phyloP scores from a whole-genome alignment of 2,113 vertebrate genomes.

The Hiodon alosoides region DNA sequence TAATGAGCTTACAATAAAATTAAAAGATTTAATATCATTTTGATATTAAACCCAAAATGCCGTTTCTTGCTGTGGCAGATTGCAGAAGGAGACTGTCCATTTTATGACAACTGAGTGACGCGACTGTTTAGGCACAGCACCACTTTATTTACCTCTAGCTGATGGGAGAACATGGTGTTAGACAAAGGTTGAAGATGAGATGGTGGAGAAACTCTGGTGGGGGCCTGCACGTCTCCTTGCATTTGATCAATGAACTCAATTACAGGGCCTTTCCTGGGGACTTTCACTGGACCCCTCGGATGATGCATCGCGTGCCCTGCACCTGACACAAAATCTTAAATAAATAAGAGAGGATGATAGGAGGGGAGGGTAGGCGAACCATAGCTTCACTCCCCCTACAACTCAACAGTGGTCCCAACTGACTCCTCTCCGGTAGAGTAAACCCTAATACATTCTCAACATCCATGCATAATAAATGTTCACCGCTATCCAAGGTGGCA shows the following conservation, averaged over 20 bases:
- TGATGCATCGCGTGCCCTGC: slow-evolving; percentile 56
- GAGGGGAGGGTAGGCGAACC: slow-evolving; percentile 29
- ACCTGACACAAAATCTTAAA: slow-evolving; percentile 40
- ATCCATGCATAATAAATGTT: slow-evolving; percentile 99
- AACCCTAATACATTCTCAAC: slow-evolving; percentile 94
- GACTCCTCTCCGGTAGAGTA: slow-evolving; percentile 87
- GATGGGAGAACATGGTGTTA: slow-evolving; percentile 26
- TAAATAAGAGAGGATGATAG: slow-evolving; percentile 58
- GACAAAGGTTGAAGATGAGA: slow-evolving; percentile 40
- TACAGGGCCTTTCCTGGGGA: slow-evolving; percentile 65
- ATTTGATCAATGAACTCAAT: slow-evolving; percentile 89
- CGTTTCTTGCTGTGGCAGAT: too few relatives aligned
- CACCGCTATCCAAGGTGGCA: slow-evolving; percentile 89
- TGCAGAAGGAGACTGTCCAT: background rate
- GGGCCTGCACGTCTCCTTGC: slow-evolving; percentile 30
- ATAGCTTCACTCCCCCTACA: slow-evolving; percentile 38
- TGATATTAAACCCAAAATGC: too few relatives aligned
- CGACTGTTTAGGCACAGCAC: slow-evolving; percentile 8
- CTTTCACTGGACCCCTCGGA: slow-evolving; percentile 48
- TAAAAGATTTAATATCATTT: too few relatives aligned
- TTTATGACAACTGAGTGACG: slow-evolving; percentile 23
- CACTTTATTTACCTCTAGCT: slow-evolving; percentile 25
- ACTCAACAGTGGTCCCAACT: slow-evolving; percentile 40
- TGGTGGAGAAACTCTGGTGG: background rate
- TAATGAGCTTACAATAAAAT: too few relatives aligned